Evolutionary conservation across 2,888 invertebrate species (phyloP).

Genomic region (Didymodactylos carnosus): DNA sequence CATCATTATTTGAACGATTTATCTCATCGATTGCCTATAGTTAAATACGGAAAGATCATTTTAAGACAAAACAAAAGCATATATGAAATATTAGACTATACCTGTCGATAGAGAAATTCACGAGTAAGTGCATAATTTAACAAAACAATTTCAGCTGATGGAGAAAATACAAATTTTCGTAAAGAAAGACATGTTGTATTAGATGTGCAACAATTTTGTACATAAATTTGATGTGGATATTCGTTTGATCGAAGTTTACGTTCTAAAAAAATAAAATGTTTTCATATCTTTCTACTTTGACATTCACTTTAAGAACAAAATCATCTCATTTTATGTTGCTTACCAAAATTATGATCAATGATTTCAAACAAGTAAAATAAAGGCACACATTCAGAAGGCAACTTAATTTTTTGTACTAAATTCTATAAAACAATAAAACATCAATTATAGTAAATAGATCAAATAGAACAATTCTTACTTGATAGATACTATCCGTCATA

Average conservation of each 20-base stretch:
- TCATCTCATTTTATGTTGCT: conserved; percentile 25
- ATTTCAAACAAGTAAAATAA: conserved; percentile 91
- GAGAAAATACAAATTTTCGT: conserved; percentile 35
- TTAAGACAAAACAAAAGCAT: background rate
- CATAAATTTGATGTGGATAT: conserved; percentile 87
- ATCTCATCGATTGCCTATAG: conserved; percentile 89
- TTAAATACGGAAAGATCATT: conserved; percentile 41
- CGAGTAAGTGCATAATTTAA: conserved; percentile 50
- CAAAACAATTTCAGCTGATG: conserved; percentile 24
- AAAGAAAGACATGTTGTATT: conserved; percentile 77
- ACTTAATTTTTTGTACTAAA: conserved; percentile 59
- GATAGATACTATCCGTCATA: conserved; percentile 69
- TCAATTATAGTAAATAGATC: background rate
- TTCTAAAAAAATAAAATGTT: conserved; percentile 43
- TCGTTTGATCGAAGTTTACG: conserved; percentile 77
- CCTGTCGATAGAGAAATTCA: conserved; percentile 44
- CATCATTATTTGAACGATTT: conserved; percentile 69
- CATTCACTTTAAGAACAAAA: background rate
- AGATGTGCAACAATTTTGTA: conserved; percentile 94
- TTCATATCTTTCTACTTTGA: background rate
- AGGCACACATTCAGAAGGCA: conserved; percentile 58
- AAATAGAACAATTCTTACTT: conserved; percentile 23
- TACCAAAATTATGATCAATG: conserved; percentile 85
- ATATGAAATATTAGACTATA: conserved; percentile 18
- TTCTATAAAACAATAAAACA: conserved; percentile 38